Evolutionary conservation across 2,797 vertebrate genomes (phyloP), one percentile per base, ranked within the genome.

Genomic region (Poecilia picta): DNA sequence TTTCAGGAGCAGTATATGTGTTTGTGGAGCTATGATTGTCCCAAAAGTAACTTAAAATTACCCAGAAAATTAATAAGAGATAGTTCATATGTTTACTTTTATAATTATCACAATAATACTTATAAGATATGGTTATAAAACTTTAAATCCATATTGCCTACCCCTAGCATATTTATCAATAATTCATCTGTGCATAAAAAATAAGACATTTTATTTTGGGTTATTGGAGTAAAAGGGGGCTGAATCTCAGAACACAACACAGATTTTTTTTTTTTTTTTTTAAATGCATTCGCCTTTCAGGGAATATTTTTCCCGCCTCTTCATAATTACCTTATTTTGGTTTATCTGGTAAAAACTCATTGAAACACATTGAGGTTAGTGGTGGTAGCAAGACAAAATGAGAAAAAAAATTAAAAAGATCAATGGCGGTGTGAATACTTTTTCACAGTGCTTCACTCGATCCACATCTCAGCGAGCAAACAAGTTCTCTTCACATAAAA

Each of bases 391-490:
- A 33, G 28, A 62, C 28, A 62, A 16, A 55, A 15, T 31, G 28
- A 36, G 33, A 23, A 66, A 64, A 47, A 6, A 47, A 18, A 15
- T 1, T 1, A 18, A 36, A 36, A 39, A 36, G 62, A 16, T 36
- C 18, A 39, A 10, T 23, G 4, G 31, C 8, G 62, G 8, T 66
- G 62, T 66, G 16, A 66, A 66, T 66, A 66, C 62, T 66, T 66
- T 33, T 62, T 15, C 59, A 18, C 8, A 66, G 18, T 84, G 0
- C 47, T 82, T 8, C 4, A 25, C 12, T 31, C 51, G 51, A 79
- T 82, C 59, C 66, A 12, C 18, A 43, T 72, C 76, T 20, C 4
- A 39, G 28, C 47, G 39, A 59, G 10, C 45, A 85, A 80, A 87
- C 47, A 83, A 49, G 8, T 4, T 16, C 20, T 5, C 20, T 2